Percentiles rank a stretch among this genome's conserved stretches.
Conservation (phyloP, 2,113 vertebrate species). For the Dascyllus trimaculatus region DNA sequence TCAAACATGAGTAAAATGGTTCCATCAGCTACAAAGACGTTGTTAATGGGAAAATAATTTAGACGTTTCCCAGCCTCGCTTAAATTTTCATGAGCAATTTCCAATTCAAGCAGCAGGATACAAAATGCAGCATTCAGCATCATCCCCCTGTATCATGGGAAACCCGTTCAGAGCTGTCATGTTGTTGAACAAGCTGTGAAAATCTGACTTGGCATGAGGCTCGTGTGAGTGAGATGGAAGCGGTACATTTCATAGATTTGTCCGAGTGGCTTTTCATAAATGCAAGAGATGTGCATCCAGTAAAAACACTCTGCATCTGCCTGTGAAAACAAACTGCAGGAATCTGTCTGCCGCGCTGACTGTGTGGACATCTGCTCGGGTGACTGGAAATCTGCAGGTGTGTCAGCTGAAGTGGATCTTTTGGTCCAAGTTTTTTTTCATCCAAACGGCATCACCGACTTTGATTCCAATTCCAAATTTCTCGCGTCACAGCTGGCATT, state of each 20-base stretch:
- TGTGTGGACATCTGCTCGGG: conserved; percentile 58
- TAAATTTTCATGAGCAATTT: conserved; percentile 27
- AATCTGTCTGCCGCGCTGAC: conserved; percentile 2
- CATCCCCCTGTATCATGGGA: conserved; percentile 3
- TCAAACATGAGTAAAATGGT: neutral
- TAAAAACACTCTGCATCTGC: conserved; percentile 60
- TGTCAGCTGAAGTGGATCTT: conserved; percentile 24
- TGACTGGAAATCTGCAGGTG: conserved; percentile 36
- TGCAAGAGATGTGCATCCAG: conserved; percentile 53
- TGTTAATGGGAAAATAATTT: conserved; percentile 32
- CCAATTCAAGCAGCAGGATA: neutral
- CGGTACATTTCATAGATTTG: conserved; percentile 51
- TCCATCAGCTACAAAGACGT: conserved; percentile 12
- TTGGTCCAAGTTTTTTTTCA: conserved; percentile 15
- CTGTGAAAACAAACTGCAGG: conserved; percentile 54
- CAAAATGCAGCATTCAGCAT: conserved; percentile 13
- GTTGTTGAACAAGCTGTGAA: conserved; percentile 57
- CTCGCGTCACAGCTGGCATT: neutral
- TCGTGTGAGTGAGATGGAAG: conserved; percentile 44
- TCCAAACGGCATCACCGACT: neutral
- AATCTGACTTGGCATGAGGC: conserved; percentile 34
- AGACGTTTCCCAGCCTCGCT: neutral
- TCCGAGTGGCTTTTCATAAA: conserved; percentile 40
- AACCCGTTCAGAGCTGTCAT: conserved; percentile 24
- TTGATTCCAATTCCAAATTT: neutral